A percentile compares a stretch with the other conserved stretches of the same genome.
These are phyloP conservation scores for Pelobates cultripes DNA, from an alignment of 2,797 vertebrate species.

Conservation along the genomic window DNA sequence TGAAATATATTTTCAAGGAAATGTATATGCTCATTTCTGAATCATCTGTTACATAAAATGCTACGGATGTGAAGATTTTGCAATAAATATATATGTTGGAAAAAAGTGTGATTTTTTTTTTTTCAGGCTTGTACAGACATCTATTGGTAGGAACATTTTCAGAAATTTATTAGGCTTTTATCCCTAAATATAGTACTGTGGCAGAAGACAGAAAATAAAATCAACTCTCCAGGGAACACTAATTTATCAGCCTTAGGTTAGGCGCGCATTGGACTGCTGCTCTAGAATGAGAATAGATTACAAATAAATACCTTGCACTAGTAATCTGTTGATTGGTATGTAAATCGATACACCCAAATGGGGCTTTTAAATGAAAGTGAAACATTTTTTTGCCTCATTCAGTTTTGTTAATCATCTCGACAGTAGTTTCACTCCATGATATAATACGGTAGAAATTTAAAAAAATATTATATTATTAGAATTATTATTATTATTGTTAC, in stretches of 20 bases:
- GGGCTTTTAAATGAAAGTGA: conserved; percentile 36
- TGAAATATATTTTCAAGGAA: no score
- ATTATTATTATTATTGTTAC: neutral
- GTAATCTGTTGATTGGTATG: conserved; percentile 57
- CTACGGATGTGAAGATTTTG: neutral
- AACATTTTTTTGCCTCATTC: conserved; percentile 14
- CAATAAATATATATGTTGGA: conserved; percentile 58
- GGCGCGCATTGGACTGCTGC: conserved; percentile 49
- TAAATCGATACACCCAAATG: conserved; percentile 44
- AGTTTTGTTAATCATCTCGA: conserved; percentile 13
- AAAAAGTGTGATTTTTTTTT: neutral
- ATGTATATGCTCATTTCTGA: no score
- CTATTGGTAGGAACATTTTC: conserved; percentile 53
- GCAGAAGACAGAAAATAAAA: conserved; percentile 62
- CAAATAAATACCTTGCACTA: conserved; percentile 37
- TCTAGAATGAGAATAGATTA: conserved; percentile 46
- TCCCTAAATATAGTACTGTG: conserved; percentile 60
- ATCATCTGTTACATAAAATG: no score
- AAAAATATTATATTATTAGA: neutral
- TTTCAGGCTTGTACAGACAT: conserved; percentile 59
- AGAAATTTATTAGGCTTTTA: conserved; percentile 61
- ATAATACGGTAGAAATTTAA: neutral
- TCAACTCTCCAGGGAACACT: conserved; percentile 55
- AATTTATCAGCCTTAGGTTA: conserved; percentile 59
- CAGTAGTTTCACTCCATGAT: conserved; percentile 36